These are phyloP conservation scores for Lapara coniferarum DNA, from an alignment of 2,888 invertebrate genomes.

Conservation along the genomic window DNA sequence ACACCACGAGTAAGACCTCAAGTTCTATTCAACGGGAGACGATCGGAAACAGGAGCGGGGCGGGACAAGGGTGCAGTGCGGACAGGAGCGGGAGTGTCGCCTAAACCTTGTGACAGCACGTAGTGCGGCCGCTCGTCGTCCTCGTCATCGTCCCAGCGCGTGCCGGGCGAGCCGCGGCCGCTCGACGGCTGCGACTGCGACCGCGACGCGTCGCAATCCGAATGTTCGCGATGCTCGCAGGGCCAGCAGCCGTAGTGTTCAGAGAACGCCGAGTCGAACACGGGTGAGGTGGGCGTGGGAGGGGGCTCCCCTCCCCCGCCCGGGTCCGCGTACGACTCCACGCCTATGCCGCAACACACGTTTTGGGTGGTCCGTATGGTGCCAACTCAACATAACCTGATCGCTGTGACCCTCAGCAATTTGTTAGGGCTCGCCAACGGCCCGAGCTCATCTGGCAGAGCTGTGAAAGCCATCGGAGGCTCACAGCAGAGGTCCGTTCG, in stretches of 20 bases:
- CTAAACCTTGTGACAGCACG: slow-evolving; percentile 77
- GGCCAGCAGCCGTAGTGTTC: slow-evolving; percentile 80
- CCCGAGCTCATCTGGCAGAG: neutral
- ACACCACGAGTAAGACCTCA: slow-evolving; percentile 30
- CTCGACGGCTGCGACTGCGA: slow-evolving; percentile 66
- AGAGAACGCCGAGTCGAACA: slow-evolving; percentile 79
- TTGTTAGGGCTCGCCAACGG: neutral
- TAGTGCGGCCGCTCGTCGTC: slow-evolving; percentile 72
- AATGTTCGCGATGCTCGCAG: slow-evolving; percentile 72
- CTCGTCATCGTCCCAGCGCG: slow-evolving; percentile 76
- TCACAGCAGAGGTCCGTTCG: neutral
- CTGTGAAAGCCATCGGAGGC: neutral
- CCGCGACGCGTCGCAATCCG: slow-evolving; percentile 67
- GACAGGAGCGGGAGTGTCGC: slow-evolving; percentile 4
- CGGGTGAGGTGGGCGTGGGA: slow-evolving; percentile 77
- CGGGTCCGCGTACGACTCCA: slow-evolving; percentile 77
- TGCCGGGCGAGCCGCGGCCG: slow-evolving; percentile 78
- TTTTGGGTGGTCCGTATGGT: slow-evolving; percentile 24
- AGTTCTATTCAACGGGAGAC: slow-evolving; percentile 34
- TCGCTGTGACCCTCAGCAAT: neutral
- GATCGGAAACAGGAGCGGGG: neutral
- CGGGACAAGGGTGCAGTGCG: neutral
- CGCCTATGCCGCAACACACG: slow-evolving; percentile 62
- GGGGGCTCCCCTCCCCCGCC: slow-evolving; percentile 74
- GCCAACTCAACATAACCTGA: neutral